Evolutionary conservation across 2,888 invertebrate species (phyloP).

Genomic region (Petrophora chlorosata): DNA sequence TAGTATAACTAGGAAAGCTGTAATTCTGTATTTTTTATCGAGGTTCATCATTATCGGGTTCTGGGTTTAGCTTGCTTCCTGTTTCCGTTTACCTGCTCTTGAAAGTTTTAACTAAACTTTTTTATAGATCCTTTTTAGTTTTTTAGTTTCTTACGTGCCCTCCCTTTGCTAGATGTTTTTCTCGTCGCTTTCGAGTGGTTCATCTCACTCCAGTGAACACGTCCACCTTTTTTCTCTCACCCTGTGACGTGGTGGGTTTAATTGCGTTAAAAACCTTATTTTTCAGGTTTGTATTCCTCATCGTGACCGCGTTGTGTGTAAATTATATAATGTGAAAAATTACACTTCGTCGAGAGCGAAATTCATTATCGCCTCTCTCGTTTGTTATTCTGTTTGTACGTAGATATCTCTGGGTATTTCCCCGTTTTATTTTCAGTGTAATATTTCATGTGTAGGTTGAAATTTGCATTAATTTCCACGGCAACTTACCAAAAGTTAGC

Average conservation of each 20-base stretch:
- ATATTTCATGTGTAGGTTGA: conserved; percentile 5
- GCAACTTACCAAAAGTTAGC: not conserved
- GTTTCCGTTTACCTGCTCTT: no score
- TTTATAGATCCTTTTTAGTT: conserved; percentile 8
- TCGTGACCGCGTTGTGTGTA: conserved; percentile 41
- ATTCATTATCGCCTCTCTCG: conserved; percentile 29
- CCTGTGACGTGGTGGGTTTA: conserved; percentile 39
- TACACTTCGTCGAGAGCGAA: conserved; percentile 27
- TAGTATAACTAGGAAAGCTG: no score
- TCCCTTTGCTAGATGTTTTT: conserved; percentile 28
- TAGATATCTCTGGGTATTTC: not conserved
- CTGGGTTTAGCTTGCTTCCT: no score
- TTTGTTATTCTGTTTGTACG: conserved; percentile 18
- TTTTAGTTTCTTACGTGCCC: conserved; percentile 30
- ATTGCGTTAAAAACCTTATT: conserved; percentile 58
- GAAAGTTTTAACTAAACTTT: conserved; percentile 10
- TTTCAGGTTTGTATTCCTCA: conserved; percentile 43
- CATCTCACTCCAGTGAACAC: conserved; percentile 31
- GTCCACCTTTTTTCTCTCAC: conserved; percentile 39
- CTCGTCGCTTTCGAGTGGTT: conserved; percentile 12
- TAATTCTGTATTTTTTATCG: no score
- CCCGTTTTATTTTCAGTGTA: conserved; percentile 2
- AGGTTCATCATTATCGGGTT: no score
- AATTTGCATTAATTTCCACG: conserved; percentile 1
- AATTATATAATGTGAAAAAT: conserved; percentile 43